Evolutionary conservation across 1,140 invertebrate species (phyloP).

Genomic region (Apis florea): DNA sequence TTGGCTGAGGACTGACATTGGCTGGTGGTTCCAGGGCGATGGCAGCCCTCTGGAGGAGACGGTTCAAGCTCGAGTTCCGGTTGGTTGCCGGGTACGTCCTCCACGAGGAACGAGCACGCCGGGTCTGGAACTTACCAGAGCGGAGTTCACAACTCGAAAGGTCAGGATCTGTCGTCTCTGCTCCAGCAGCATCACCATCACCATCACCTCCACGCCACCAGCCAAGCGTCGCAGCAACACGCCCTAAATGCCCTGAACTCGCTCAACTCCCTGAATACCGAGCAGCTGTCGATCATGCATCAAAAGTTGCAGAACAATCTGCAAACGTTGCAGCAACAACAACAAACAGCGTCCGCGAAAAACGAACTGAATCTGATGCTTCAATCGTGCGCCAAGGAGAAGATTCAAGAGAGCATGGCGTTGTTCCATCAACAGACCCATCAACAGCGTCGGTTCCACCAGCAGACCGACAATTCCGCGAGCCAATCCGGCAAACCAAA

Average conservation of each 20-base stretch:
- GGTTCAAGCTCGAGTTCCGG: conserved; percentile 78
- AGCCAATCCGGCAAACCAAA: conserved; percentile 80
- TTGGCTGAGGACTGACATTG: conserved; percentile 80
- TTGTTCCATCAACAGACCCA: conserved; percentile 64
- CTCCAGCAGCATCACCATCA: conserved; percentile 70
- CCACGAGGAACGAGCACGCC: conserved; percentile 71
- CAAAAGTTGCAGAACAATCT: conserved; percentile 76
- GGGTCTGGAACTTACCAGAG: conserved; percentile 68
- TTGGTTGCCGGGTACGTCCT: conserved; percentile 73
- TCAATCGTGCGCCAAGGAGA: conserved; percentile 75
- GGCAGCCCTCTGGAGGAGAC: conserved; percentile 80
- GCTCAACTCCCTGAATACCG: conserved; percentile 68
- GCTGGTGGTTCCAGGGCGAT: conserved; percentile 81
- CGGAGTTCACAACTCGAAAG: conserved; percentile 64
- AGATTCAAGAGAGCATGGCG: conserved; percentile 71
- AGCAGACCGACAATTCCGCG: conserved; percentile 55
- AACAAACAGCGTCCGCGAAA: conserved; percentile 47
- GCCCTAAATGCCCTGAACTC: conserved; percentile 60
- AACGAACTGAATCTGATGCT: conserved; percentile 75
- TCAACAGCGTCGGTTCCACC: conserved; percentile 20
- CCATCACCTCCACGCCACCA: conserved; percentile 71
- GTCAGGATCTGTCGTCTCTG: conserved; percentile 69
- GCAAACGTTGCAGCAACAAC: conserved; percentile 65
- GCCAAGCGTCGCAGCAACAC: conserved; percentile 67
- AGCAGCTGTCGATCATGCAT: conserved; percentile 75